Evolutionary conservation across 2,888 invertebrate genomes (phyloP).

Genomic region (Marasmarcha lunaedactyla): DNA sequence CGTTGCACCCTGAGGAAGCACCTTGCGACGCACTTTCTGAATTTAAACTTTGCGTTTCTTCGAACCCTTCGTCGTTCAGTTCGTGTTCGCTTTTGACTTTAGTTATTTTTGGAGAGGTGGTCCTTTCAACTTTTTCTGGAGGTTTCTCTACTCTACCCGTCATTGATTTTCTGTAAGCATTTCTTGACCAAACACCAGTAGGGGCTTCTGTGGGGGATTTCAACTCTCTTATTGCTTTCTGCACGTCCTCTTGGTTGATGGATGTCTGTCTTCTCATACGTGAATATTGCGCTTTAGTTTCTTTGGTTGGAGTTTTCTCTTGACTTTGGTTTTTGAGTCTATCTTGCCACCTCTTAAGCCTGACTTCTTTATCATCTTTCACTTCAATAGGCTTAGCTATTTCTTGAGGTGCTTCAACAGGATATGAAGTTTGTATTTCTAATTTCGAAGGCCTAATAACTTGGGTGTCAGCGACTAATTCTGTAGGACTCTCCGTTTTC

Average conservation of each 20-base stretch:
- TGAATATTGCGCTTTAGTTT: slow-evolving; percentile 46
- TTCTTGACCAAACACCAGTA: slow-evolving; percentile 72
- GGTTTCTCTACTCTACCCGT: slow-evolving; percentile 34
- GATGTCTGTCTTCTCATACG: slow-evolving; percentile 75
- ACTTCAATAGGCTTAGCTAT: slow-evolving; percentile 46
- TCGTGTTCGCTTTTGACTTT: slow-evolving; percentile 76
- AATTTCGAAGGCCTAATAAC: slow-evolving; percentile 60
- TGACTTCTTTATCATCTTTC: slow-evolving; percentile 69
- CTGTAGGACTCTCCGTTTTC: slow-evolving; percentile 46
- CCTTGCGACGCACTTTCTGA: slow-evolving; percentile 90
- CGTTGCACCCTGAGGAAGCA: slow-evolving; percentile 82
- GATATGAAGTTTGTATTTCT: slow-evolving; percentile 63
- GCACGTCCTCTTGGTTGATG: slow-evolving; percentile 78
- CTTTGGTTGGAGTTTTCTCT: slow-evolving; percentile 55
- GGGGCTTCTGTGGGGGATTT: slow-evolving; percentile 73
- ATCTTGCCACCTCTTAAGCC: slow-evolving; percentile 78
- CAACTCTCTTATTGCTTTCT: slow-evolving; percentile 74
- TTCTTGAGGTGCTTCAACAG: slow-evolving; percentile 44
- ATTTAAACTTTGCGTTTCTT: slow-evolving; percentile 89
- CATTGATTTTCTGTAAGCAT: slow-evolving; percentile 45
- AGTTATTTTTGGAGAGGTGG: slow-evolving; percentile 56
- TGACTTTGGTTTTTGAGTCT: slow-evolving; percentile 72
- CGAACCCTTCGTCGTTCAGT: slow-evolving; percentile 89
- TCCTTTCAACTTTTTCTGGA: slow-evolving; percentile 29
- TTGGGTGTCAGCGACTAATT: slow-evolving; percentile 67